Percentiles rank a stretch among this genome's conserved stretches.
Evolutionary conservation across 2,113 vertebrate genomes (phyloP).

Genomic region (Grallaria varia): DNA sequence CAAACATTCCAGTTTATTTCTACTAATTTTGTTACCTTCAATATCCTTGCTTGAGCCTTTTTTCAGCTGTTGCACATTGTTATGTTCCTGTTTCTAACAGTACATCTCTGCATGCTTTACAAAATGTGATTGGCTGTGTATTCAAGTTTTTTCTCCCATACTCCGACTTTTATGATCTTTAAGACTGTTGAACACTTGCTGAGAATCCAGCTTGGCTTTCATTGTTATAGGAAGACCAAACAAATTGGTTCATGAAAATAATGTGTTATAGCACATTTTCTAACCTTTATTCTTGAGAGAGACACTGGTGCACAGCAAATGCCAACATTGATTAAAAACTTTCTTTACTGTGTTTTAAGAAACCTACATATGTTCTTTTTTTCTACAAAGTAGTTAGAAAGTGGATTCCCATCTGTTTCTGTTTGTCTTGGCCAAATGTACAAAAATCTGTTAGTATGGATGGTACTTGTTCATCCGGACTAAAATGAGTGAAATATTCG

Average conservation of each 20-base stretch:
- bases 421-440: conserved; percentile 32
- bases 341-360: conserved; percentile 11
- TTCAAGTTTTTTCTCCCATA: neutral
- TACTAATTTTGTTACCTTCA: neutral
- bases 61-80: neutral
- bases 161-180: neutral
- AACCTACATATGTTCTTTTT: conserved; percentile 11
- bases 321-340: conserved; percentile 21
- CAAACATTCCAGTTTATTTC: neutral
- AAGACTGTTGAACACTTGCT: neutral
- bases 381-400: neutral
- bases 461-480: neutral
- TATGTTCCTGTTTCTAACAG: neutral
- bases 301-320: neutral
- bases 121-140: neutral
- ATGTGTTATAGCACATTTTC: neutral
- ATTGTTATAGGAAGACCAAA: neutral
- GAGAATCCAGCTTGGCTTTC: conserved; percentile 1
- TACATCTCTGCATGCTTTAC: neutral
- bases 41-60: neutral
- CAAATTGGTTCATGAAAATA: neutral
- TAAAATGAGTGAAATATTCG: neutral
- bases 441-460: conserved; percentile 30
- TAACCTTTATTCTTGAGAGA: neutral
- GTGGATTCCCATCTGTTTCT: neutral